Base-by-base conservation (phyloP, 2,113 vertebrate species). In the Corydoras maculifer region DNA sequence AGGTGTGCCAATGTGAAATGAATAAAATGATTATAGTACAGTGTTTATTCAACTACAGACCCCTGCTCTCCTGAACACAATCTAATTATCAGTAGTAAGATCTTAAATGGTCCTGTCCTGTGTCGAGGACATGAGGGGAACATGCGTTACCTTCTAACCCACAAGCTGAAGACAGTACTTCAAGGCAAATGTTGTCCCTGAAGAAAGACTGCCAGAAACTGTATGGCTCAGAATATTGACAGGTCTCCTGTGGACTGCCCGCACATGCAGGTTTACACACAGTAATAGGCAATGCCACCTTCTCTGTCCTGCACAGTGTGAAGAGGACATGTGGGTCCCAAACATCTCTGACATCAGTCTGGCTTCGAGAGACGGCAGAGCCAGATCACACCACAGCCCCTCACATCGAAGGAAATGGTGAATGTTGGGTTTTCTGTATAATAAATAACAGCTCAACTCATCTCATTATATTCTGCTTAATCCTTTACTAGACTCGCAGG, bases 121-220 rank as follows among this genome's bases (percentile, higher is more conserved):
- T 94, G 91, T 94, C 84, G 91, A 92, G 92, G 92, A 94, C 93
- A 94, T 89, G 91, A 91, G 86, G 93, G 91, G 93, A 97, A 94
- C 95, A 96, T 95, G 95, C 97, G 95, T 95, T 97, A 91, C 91
- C 90, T 93, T 87, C 89, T 90, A 93, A 94, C 93, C 94, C 89
- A 91, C 81, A 89, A 95, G 94, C 94, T 95, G 93, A 93, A 96
- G 91, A 94, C 90, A 87, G 87, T 88, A 94, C 94, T 95, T 95
- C 92, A 95, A 25, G 94, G 94, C 91, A 94, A 95, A 93, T 91
- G 91, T 90, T 91, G 91, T 96, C 94, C 94, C 94, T 84, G 87
- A 91, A 94, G 93, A 92, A 93, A 90, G 87, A 89, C 92, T 95
- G 95, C 93, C 95, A 94, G 84, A 87, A 90, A 87, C 91, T 93